Percentiles rank a stretch among this genome's conserved stretches.
phyloP scores from a whole-genome alignment of 2,113 vertebrate genomes.

The Paramormyrops kingsleyae region DNA sequence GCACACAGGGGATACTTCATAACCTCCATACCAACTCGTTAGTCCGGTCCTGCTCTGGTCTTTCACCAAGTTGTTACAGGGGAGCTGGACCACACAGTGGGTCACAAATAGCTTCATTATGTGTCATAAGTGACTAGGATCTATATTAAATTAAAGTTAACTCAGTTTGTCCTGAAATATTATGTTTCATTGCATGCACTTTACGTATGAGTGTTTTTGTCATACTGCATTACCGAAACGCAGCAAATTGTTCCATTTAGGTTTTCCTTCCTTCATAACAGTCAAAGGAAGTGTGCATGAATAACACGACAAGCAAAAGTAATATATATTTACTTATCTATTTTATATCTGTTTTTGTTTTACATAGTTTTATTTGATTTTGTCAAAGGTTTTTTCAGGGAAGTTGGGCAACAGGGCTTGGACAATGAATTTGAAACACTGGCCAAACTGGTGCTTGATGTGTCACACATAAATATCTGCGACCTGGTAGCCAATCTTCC shows the following conservation, averaged over 20 bases:
- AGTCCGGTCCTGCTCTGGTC: conserved; percentile 24
- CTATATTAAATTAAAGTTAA: conserved; percentile 23
- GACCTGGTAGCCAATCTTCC: background rate
- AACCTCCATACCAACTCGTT: background rate
- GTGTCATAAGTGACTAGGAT: conserved; percentile 18
- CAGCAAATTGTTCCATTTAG: background rate
- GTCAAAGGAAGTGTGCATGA: background rate
- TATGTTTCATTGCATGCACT: conserved; percentile 28
- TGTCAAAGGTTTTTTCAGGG: background rate
- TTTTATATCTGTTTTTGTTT: background rate
- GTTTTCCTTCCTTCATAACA: background rate
- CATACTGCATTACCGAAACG: conserved; percentile 20
- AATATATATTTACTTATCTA: background rate
- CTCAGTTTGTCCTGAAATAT: conserved; percentile 19
- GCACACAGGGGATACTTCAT: background rate
- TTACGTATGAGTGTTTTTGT: conserved; percentile 14
- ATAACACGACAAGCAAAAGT: background rate
- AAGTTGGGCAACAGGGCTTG: too few relatives aligned
- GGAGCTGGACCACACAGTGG: background rate
- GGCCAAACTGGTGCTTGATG: background rate
- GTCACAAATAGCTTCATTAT: conserved; percentile 18
- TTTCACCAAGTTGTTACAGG: background rate
- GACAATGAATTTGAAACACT: background rate
- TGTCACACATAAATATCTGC: background rate
- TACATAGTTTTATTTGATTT: background rate